Percentiles rank a stretch among this genome's conserved stretches.
Evolutionary conservation across 2,113 vertebrate species (phyloP).

Genomic region (Sturnus vulgaris): DNA sequence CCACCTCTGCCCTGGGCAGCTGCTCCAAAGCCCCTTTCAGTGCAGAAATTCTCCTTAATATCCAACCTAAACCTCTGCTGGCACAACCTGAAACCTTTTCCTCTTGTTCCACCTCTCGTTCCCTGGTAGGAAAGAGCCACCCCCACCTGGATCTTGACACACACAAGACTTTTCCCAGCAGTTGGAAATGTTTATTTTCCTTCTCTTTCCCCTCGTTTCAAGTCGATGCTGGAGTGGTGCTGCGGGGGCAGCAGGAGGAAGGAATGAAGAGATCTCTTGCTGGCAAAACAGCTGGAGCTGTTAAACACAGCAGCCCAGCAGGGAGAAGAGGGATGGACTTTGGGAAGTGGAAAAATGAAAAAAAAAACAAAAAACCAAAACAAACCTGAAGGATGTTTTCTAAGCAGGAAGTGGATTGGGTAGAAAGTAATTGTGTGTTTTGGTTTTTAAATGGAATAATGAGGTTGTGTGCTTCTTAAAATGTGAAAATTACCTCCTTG

Average conservation of each 20-base stretch:
- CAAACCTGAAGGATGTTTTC: accelerated
- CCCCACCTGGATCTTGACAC: not conserved
- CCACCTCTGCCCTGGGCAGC: not conserved
- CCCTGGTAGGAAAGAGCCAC: not conserved
- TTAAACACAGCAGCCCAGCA: not conserved
- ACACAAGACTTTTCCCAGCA: accelerated
- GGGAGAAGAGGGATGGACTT: not conserved
- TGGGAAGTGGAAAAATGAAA: not conserved
- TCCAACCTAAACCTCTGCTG: not conserved
- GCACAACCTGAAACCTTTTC: not conserved
- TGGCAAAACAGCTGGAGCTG: not conserved
- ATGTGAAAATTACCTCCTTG: accelerated
- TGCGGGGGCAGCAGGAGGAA: not conserved
- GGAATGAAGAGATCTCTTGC: not conserved
- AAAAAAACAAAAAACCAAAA: not conserved
- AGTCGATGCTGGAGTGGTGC: not conserved
- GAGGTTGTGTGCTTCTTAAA: not conserved
- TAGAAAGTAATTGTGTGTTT: not conserved
- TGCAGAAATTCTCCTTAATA: no score
- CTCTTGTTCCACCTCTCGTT: accelerated
- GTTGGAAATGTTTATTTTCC: not conserved
- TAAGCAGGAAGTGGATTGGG: accelerated
- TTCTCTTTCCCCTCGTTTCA: not conserved
- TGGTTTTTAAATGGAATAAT: not conserved
- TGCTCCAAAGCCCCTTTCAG: not conserved